Evolutionary conservation across 2,797 vertebrate genomes (phyloP).

Genomic region (Protosalanx chinensis): DNA sequence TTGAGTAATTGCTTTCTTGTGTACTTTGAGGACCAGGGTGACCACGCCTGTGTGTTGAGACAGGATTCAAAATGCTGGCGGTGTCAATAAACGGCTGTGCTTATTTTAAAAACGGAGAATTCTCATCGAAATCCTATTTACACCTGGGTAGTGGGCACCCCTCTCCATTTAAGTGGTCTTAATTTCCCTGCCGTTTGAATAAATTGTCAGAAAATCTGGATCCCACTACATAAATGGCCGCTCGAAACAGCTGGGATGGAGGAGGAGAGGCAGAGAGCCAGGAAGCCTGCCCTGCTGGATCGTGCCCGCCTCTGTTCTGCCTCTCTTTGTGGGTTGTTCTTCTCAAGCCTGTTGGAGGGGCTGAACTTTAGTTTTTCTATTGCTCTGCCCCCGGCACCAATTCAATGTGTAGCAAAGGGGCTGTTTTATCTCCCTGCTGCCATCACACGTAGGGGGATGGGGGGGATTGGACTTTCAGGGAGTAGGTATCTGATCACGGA

Average conservation of each 20-base stretch:
- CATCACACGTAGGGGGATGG: conserved; percentile 39
- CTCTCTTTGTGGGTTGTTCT: conserved; percentile 1
- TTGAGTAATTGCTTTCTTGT: conserved; percentile 26
- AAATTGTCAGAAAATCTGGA: conserved; percentile 52
- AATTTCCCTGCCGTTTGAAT: conserved; percentile 55
- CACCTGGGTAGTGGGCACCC: conserved; percentile 54
- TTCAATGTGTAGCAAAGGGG: conserved; percentile 29
- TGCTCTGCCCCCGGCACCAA: conserved; percentile 19
- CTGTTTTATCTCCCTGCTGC: conserved; percentile 19
- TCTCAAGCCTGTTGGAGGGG: conserved; percentile 26
- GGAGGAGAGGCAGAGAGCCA: conserved; percentile 20
- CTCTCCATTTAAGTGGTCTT: conserved; percentile 49
- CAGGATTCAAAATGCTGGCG: conserved; percentile 34
- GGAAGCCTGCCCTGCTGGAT: conserved; percentile 38
- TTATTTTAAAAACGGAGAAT: conserved; percentile 43
- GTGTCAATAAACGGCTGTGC: conserved; percentile 41
- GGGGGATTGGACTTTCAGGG: conserved; percentile 13
- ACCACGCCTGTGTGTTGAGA: conserved; percentile 20
- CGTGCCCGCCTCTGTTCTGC: conserved; percentile 21
- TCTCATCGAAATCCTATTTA: conserved; percentile 54
- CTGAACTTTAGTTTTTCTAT: conserved; percentile 36
- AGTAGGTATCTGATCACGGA: conserved; percentile 39
- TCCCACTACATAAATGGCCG: conserved; percentile 49
- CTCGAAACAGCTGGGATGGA: conserved; percentile 51
- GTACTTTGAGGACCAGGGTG: conserved; percentile 36